phyloP scores from a whole-genome alignment of 2,888 invertebrate genomes.

The Adelognathus sp. region DNA sequence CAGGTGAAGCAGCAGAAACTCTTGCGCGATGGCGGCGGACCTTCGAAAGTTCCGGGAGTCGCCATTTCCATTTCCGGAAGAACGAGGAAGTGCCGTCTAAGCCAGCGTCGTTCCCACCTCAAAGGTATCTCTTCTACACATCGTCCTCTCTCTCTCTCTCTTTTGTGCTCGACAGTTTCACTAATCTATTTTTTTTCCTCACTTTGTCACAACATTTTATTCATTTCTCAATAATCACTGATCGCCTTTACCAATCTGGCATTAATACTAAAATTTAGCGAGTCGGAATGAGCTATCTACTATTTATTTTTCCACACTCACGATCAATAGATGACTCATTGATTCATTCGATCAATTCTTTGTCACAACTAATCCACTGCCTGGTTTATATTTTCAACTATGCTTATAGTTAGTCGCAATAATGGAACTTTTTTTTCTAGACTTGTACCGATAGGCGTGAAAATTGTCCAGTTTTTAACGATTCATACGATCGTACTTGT shows the following conservation, averaged over 20 bases:
- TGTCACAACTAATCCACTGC: too few relatives aligned
- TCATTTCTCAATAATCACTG: neutral
- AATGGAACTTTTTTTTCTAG: too few relatives aligned
- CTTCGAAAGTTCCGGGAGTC: conserved; percentile 66
- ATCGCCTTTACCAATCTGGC: neutral
- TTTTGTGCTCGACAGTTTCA: conserved; percentile 18
- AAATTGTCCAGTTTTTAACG: too few relatives aligned
- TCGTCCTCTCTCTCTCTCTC: conserved; percentile 47
- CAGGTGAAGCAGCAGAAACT: conserved; percentile 78
- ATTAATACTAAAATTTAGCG: neutral
- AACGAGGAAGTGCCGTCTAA: conserved; percentile 68
- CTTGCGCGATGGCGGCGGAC: conserved; percentile 67
- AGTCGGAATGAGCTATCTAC: conserved; percentile 8
- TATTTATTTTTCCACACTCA: neutral
- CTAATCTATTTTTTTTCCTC: conserved; percentile 22
- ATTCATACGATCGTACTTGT: neutral
- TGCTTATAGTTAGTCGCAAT: too few relatives aligned
- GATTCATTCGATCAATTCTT: too few relatives aligned
- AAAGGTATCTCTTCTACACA: conserved; percentile 71
- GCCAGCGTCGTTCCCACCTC: conserved; percentile 67
- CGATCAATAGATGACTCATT: too few relatives aligned
- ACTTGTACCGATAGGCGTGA: neutral
- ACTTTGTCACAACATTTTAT: conserved; percentile 25
- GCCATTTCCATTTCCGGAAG: conserved; percentile 67
- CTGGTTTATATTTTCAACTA: too few relatives aligned